Percentiles rank a stretch among this genome's conserved stretches.
Evolutionary conservation across 1,140 invertebrate species (phyloP).

Genomic region (Theocolax elegans): DNA sequence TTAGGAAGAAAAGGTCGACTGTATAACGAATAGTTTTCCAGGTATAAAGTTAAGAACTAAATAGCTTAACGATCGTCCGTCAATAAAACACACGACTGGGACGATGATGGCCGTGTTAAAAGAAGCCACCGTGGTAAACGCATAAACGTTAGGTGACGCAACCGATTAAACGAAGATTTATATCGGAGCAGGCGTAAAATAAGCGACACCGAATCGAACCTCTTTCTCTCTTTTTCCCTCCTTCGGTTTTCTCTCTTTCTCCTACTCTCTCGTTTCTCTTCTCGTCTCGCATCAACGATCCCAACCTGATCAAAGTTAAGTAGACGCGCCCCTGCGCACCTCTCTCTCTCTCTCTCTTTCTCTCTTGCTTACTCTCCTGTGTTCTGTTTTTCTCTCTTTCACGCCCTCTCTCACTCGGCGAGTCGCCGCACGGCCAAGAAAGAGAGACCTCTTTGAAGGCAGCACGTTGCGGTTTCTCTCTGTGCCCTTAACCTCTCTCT

Average conservation of each 20-base stretch:
- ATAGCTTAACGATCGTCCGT: too few relatives aligned
- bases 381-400: constrained; percentile 7
- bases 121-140: too few relatives aligned
- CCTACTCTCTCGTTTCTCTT: constrained; percentile 23
- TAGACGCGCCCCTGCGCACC: constrained; percentile 60
- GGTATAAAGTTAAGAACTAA: too few relatives aligned
- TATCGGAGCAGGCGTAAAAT: constrained; percentile 4
- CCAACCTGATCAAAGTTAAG: constrained; percentile 67
- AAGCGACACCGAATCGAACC: constrained; percentile 4
- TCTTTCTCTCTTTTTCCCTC: background rate
- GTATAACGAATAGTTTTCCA: too few relatives aligned
- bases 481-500: constrained; percentile 36
- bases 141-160: too few relatives aligned
- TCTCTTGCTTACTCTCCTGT: background rate
- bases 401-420: background rate
- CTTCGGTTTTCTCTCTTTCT: background rate
- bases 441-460: constrained; percentile 57
- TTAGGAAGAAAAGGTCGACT: too few relatives aligned
- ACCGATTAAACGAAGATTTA: background rate
- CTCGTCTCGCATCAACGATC: constrained; percentile 63
- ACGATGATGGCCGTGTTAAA: too few relatives aligned
- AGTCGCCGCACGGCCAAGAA: constrained; percentile 27
- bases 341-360: constrained; percentile 14
- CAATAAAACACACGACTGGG: too few relatives aligned
- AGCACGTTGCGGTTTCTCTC: constrained; percentile 62